phyloP scores from a whole-genome alignment of 2,113 vertebrate species.

The Podiceps cristatus region DNA sequence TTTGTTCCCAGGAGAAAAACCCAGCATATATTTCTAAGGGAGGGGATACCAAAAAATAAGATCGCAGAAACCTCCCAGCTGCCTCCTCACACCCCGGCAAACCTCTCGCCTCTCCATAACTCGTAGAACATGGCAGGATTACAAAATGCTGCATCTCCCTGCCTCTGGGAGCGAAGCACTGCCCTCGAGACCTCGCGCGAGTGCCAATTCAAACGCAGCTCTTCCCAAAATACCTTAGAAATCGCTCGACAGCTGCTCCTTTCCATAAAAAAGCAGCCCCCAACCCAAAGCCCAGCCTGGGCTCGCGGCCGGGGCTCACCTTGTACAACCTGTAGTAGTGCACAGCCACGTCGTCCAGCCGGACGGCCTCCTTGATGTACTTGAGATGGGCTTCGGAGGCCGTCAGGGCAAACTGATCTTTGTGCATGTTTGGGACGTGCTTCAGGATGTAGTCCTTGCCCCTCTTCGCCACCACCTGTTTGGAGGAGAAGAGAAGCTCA shows the following conservation, averaged over 20 bases:
- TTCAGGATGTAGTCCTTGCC: constrained; percentile 97
- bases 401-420: constrained; percentile 96
- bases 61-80: background rate
- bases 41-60: fast-evolving
- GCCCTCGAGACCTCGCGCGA: background rate
- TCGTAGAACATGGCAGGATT: background rate
- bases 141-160: background rate
- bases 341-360: constrained; percentile 94
- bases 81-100: background rate
- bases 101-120: background rate
- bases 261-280: background rate
- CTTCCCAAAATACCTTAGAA: background rate
- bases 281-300: background rate
- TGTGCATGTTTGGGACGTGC: constrained; percentile 98
- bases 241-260: background rate
- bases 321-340: constrained; percentile 97
- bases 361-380: constrained; percentile 95
- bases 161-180: background rate
- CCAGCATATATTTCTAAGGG: fast-evolving
- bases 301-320: constrained; percentile 66
- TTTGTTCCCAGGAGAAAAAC: background rate
- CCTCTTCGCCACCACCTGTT: constrained; percentile 94
- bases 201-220: background rate
- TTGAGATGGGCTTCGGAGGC: constrained; percentile 95
- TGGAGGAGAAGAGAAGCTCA: background rate